Evolutionary conservation across 2,113 vertebrate genomes (phyloP), one percentile per base, ranked within the genome.

Genomic region (Mastomys natalensis): DNA sequence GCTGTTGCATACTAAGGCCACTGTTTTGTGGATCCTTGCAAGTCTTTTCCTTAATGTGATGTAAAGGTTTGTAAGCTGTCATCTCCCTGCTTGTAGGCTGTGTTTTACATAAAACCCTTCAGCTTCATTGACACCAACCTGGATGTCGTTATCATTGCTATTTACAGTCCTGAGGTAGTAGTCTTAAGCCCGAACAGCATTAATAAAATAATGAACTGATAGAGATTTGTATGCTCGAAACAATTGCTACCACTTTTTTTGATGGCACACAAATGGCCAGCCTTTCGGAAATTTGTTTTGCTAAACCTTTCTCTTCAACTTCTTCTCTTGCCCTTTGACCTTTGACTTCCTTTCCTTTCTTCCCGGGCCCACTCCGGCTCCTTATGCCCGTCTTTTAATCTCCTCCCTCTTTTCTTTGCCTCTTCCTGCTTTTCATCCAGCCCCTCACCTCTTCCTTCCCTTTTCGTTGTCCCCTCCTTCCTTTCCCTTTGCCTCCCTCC

Each of bases 181-280:
- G 98, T 88, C 94, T 97, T 97, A 98, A 98, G 97, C 94, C 87
- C 19, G 80, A 97, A 97, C 97, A 94, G 96, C 97, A 97, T 98
- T 98, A 98, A 98, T 98, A 98, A 98, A 98, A 98, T 97, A 98
- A 98, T 98, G 97, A 98, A 98, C 91, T 97, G 98, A 97, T 97
- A 97, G 97, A 98, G 97, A 98, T 98, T 98, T 98, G 98, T 97
- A 98, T 98, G 98, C 97, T 98, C 89, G 98, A 98, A 98, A 98
- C 97, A 94, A 95, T 96, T 96, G 96, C 95, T 98, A 97, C 97
- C 97, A 97, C 94, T 97, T 95, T 97, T 96, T 97, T 96, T 98
- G 98, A 98, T 97, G 98, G 93, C 73, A 0, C 37, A 94, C 95
- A 96, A 85, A 97, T 95, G 96, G 97, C 96, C 72, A 89, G 60